Evolutionary conservation across 2,113 vertebrate genomes (phyloP), one percentile per base, ranked within the genome.

Genomic region (Ellobius talpinus): DNA sequence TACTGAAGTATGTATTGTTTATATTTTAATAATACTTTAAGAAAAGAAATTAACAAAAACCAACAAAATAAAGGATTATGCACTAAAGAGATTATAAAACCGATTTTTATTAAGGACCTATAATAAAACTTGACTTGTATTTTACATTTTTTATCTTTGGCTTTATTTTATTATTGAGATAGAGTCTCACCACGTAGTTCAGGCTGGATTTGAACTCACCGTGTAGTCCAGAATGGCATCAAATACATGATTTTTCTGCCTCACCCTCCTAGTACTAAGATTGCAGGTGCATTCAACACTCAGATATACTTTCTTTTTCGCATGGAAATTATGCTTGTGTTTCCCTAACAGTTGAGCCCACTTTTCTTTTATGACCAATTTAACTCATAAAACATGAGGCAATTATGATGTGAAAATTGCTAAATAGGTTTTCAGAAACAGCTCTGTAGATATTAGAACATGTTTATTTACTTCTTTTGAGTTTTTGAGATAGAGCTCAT

Each of bases 381-480:
- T 90, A 82, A 7, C 39, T 11, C 19, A 79, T 26, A 26, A 91
- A 87, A 74, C 73, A 82, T 33, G 39, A 94, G 63, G 7, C 19
- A 74, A 88, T 79, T 93, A 73, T 78, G 33, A 85, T 65, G 0
- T 79, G 82, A 85, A 79, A 88, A 55, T 8, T n/a, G 61, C n/a
- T 68, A 90, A 39, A 52, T 52, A 45, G 50, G 17, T 31, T 73
- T 97, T 78, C 79, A 82, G 58, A 95, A 61, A 78, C 92, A 68
- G 39, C 11, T 81, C 0, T 88, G 23, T 90, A 36, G 36, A 45
- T 68, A 61, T 7, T 52, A 82, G 87, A 39, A 95, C 84, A 63
- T 92, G 47, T 31, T 66, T 84, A 87, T 95, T 58, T 73, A 70
- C 95, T 12, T 92, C 24, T n/a, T n/a, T 61, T 82, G 70, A 94